Evolutionary conservation across 2,888 invertebrate genomes (phyloP).

Genomic region (Trachelus stipa): DNA sequence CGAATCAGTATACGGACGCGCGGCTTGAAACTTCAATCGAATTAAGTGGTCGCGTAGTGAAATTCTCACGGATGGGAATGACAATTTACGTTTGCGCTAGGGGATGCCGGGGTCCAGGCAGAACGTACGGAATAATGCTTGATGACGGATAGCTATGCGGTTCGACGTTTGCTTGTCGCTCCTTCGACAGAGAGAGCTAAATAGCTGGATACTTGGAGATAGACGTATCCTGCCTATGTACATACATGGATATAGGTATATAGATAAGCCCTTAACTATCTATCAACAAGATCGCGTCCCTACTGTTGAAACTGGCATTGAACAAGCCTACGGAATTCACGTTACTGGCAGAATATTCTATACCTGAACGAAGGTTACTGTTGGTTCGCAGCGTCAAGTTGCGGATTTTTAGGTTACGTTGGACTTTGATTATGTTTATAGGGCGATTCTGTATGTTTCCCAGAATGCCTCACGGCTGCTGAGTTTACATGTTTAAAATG

Average conservation of each 20-base stretch:
- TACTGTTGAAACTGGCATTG: background rate
- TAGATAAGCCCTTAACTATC: background rate
- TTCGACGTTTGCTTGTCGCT: background rate
- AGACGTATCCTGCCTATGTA: background rate
- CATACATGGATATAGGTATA: background rate
- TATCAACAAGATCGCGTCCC: background rate
- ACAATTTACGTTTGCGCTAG: background rate
- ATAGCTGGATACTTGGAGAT: background rate
- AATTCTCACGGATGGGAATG: conserved; percentile 10
- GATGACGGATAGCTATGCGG: background rate
- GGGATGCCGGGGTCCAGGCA: background rate
- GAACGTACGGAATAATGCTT: background rate
- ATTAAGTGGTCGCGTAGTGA: conserved; percentile 11
- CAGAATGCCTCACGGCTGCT: background rate
- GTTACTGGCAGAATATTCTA: background rate
- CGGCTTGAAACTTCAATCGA: conserved; percentile 15
- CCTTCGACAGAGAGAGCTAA: background rate
- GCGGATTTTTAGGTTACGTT: too few species aligned
- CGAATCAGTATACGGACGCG: background rate
- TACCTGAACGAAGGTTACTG: background rate
- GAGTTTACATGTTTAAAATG: too few species aligned
- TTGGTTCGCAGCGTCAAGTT: background rate
- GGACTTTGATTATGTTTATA: too few species aligned
- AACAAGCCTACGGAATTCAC: background rate
- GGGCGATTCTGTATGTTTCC: background rate